Base-by-base conservation (phyloP, 2,888 invertebrate genomes). In the Diploptera punctata region DNA sequence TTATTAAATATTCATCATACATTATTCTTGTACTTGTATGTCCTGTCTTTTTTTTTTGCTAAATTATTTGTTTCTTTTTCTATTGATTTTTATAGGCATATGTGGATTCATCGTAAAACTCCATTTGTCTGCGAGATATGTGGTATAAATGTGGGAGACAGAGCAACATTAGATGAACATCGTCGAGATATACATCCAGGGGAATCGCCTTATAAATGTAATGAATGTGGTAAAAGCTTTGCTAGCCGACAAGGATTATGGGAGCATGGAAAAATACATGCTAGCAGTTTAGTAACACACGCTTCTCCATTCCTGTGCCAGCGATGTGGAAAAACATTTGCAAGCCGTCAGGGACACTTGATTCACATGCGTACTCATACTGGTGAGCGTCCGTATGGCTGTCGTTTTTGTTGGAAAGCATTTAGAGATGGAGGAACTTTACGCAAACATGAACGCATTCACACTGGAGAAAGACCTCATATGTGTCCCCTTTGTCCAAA, bases 361-460 rank as follows among this genome's bases (percentile, higher is more conserved):
- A 71, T 71, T 52, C 71, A 71, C 38, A 71, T 38, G 13, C 65
- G 71, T 9, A 71, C 54, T 2, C 71, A 94, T 80, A 94, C 94
- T 0, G 93, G 91, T 4, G 94, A 94, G 81, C 85, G 93, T 47
- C 94, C 94, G 0, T 94, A 94, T 79, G 93, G 92, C 0, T 94
- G 94, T 80, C 87, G 92, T 9, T 94, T 91, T 82, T 94, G 94
- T 80, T 93, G 93, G 93, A 94, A 94, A 80, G 94, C 94, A 0
- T 94, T 94, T 81, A 94, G 94, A 0, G 94, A 94, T 81, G 94
- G 94, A 47, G 94, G 94, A 29, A 94, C 94, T 1, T 81, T 94
- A 60, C 84, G 94, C 38, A 94, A 94, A 80, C 94, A 94, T 80
- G 94, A 94, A 80, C 86, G 94, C 10, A 94, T 94, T 78, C 94